Conservation (phyloP, 2,888 invertebrate genomes). For the Acrobasis repandana region DNA sequence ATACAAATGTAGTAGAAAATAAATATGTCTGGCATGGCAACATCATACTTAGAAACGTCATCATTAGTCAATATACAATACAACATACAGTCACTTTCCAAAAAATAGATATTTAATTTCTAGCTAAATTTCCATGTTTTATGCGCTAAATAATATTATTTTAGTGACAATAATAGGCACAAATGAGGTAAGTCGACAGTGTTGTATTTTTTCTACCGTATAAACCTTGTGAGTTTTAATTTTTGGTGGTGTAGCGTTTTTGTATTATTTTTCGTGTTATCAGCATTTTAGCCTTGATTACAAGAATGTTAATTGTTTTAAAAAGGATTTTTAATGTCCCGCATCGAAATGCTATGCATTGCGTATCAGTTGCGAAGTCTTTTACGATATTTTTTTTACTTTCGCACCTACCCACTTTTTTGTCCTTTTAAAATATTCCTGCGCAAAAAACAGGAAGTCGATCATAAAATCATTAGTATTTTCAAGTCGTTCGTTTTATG, state of each 20-base stretch:
- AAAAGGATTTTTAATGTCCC: not conserved
- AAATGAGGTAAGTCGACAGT: constrained; percentile 7
- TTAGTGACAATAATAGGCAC: constrained; percentile 1
- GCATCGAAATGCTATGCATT: not conserved
- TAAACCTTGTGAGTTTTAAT: not conserved
- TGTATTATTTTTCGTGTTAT: constrained; percentile 9
- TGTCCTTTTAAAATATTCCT: not conserved
- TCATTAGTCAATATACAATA: constrained; percentile 8
- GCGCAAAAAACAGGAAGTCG: not conserved
- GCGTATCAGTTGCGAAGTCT: not conserved
- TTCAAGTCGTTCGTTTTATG: too few species aligned
- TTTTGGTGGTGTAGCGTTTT: not conserved
- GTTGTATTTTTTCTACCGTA: not conserved
- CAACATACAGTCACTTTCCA: constrained; percentile 16
- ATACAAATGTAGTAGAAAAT: not conserved
- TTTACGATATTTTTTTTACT: not conserved
- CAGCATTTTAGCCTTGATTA: constrained; percentile 11
- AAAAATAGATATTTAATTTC: constrained; percentile 7
- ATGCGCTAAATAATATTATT: not conserved
- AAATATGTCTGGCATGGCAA: constrained; percentile 5
- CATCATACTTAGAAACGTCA: not conserved
- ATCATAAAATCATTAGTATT: too few species aligned
- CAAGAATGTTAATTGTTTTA: not conserved
- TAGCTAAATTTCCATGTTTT: not conserved
- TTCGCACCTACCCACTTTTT: not conserved